Percentiles rank a stretch among this genome's conserved stretches.
Conservation (phyloP, 1,140 invertebrate species). For the Belonocnema kinseyi region DNA sequence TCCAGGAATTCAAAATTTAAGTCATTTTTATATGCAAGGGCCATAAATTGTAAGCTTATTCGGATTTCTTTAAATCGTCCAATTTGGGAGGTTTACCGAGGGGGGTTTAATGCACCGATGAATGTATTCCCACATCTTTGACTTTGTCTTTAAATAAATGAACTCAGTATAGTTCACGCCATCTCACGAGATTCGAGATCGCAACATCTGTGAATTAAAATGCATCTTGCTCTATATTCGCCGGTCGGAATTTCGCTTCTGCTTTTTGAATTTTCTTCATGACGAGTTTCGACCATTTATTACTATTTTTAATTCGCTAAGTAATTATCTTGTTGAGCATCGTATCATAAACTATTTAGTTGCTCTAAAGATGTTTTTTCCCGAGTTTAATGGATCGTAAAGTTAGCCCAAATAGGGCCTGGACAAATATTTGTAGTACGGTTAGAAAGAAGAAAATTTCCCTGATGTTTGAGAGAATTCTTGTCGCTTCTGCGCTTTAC, state of each 20-base stretch:
- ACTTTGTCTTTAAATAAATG: slow-evolving; percentile 17
- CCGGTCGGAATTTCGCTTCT: neutral
- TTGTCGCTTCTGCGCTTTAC: neutral
- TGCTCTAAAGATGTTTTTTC: no score
- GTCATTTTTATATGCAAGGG: neutral
- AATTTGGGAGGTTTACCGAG: slow-evolving; percentile 12
- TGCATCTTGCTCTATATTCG: neutral
- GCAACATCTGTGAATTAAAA: slow-evolving; percentile 7
- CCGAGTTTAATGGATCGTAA: no score
- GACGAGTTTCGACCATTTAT: neutral
- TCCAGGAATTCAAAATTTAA: neutral
- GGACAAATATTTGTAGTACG: neutral
- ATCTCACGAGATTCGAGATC: neutral
- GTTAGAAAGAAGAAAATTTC: slow-evolving; percentile 20
- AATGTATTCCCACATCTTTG: neutral
- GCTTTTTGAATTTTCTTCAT: neutral
- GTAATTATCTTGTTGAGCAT: neutral
- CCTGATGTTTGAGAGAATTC: slow-evolving; percentile 2
- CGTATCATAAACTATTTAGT: no score
- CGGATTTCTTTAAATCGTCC: neutral
- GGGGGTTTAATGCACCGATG: slow-evolving; percentile 14
- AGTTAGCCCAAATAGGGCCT: no score
- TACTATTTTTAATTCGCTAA: neutral
- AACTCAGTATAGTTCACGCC: slow-evolving; percentile 15
- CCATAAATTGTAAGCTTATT: neutral